Evolutionary conservation across 2,888 invertebrate species (phyloP), one percentile per base, ranked within the genome.

Genomic region (Drosophila stalkeri): DNA sequence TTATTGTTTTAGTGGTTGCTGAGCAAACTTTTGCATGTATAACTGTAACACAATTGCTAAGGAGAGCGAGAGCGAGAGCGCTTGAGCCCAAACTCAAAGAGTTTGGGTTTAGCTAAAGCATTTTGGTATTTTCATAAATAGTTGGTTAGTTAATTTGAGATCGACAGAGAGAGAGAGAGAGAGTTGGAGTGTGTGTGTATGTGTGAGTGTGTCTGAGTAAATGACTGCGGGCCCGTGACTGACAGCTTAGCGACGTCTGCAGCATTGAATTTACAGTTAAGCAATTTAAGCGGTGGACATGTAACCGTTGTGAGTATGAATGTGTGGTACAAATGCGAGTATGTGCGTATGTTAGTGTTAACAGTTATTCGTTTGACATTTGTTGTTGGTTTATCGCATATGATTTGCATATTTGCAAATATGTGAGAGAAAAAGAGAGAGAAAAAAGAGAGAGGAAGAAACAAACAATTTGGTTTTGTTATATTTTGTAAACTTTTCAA

Each of bases 241-340:
- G 74, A 81, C 65, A 77, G 81, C 68, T 86, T 86, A 86, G 75
- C 86, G 86, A 82, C 86, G 86, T 75, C 86, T 86, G 86, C 43
- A 37, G 31, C 55, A 47, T 49, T 56, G 33, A 31, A 39, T 70
- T 39, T 33, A 71, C 62, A 71, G 31, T 57, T 64, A 20, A 46
- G 39, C 55, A 16, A 7, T 39, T 7, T 64, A 20, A 46, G 39
- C 55, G 16, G 16, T 39, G 16, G 37, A 37, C 37, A 54, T 60
- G 23, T 23, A 56, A 43, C 39, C 47, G 14, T 12, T 41, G 37
- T 41, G 37, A 16, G 16, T 4, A n/a, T 64, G 16, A 18, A 16
- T 37, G 27, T 20, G 39, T 39, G 43, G 56, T 33, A 33, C 37
- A 47, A 35, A 41, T 63, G 43, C 37, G 27, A 43, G 43, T 43